Evolutionary conservation across 2,113 vertebrate species (phyloP).

Genomic region (Podiceps cristatus): DNA sequence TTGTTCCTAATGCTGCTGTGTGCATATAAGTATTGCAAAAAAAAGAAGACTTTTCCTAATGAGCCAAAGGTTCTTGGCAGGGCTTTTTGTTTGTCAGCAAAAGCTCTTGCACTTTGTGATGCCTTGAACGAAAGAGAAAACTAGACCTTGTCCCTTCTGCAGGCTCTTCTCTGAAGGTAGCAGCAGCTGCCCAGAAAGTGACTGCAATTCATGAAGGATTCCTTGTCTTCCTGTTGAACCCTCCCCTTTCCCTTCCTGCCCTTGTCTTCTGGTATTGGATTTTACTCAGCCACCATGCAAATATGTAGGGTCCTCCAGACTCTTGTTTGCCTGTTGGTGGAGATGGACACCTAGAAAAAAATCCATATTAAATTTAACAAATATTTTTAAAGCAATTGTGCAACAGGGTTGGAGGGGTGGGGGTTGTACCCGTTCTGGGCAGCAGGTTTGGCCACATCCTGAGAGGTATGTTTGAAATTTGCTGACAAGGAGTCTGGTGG

Average conservation of each 20-base stretch:
- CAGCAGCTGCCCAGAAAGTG: slow-evolving; percentile 36
- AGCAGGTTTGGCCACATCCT: not conserved
- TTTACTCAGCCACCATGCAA: accelerated
- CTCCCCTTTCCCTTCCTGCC: not conserved
- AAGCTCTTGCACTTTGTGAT: slow-evolving; percentile 63
- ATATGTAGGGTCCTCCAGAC: accelerated
- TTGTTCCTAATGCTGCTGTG: slow-evolving; percentile 40
- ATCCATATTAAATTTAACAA: not conserved
- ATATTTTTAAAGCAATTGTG: not conserved
- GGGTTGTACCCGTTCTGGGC: not conserved
- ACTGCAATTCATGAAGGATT: not conserved
- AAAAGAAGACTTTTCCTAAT: slow-evolving; percentile 47
- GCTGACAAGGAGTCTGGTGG: slow-evolving; percentile 20
- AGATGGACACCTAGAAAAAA: not conserved
- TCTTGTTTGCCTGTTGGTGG: accelerated
- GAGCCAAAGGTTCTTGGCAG: slow-evolving; percentile 74
- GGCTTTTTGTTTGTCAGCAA: slow-evolving; percentile 74
- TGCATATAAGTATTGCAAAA: slow-evolving; percentile 9
- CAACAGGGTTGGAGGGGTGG: slow-evolving; percentile 1
- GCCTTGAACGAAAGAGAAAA: slow-evolving; percentile 15
- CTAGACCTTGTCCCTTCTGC: slow-evolving; percentile 75
- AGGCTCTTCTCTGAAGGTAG: slow-evolving; percentile 44
- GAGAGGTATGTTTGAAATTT: slow-evolving; percentile 70
- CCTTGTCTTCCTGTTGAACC: not conserved
- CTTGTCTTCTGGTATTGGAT: not conserved